Evolutionary conservation across 2,888 invertebrate genomes (phyloP), one percentile per base, ranked within the genome.

Genomic region (Mesoligia furuncula): DNA sequence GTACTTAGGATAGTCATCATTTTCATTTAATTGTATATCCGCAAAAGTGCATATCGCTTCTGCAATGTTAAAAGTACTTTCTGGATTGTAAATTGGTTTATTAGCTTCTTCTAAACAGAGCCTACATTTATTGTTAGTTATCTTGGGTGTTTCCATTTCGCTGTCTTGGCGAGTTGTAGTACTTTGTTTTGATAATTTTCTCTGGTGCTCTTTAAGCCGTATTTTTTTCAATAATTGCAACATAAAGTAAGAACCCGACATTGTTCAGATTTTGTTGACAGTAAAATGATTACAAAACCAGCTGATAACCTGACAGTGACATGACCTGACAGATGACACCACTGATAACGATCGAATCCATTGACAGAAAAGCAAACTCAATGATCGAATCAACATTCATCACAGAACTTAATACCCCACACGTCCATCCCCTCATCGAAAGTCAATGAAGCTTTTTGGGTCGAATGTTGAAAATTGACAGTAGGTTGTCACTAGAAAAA

Each of bases 51-150:
- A 79, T 72, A 96, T 88, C 13, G 92, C 92, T 77, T 95, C 91
- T n/a, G 88, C 83, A 64, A 94, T 83, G 69, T 94, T 90, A 31
- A 83, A 79, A 1, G 81, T 64, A 45, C 81, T 77, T 27, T 90
- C 83, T 15, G 84, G 75, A 6, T 81, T 86, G 77, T 88, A 93
- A 75, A 96, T 94, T 36, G 91, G 87, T 75, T 92, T 87, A 7
- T 75, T 80, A n/a, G 93, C 95, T 36, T 90, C 79, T 78, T 93
- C 89, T 42, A 95, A 87, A 90, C 96, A 96, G 66, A 95, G 89
- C 84, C 96, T 92, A 86, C 96, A 95, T 31, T 80, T 87, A 51
- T 77, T 79, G 17, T 39, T 73, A 11, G 2, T 42, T 15, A 2
- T 65, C 2, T 7, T 45, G 20, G 27, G 72, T 57, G 5, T 31